phyloP scores from a whole-genome alignment of 2,113 vertebrate species.

The Catagonus wagneri region DNA sequence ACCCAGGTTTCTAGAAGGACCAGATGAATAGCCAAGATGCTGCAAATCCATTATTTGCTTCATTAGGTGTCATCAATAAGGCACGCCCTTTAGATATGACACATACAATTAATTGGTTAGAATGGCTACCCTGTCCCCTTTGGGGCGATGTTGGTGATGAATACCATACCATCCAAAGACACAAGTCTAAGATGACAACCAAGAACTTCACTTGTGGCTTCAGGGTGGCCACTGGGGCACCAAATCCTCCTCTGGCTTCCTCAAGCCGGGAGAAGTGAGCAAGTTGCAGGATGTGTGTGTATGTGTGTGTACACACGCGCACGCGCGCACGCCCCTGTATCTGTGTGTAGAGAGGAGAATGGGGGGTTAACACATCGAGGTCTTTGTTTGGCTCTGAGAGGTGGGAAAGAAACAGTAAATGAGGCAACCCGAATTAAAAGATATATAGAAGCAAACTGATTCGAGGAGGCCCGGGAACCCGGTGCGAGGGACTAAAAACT shows the following conservation, averaged over 20 bases:
- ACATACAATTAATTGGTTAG: slow-evolving; percentile 26
- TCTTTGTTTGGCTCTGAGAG: slow-evolving; percentile 7
- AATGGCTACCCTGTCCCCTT: neutral
- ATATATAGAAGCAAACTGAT: neutral
- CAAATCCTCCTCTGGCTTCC: neutral
- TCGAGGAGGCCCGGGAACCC: neutral
- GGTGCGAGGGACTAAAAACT: neutral
- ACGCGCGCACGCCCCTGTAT: neutral
- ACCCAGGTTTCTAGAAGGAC: slow-evolving; percentile 18
- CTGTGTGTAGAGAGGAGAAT: neutral
- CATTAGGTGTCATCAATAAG: slow-evolving; percentile 53
- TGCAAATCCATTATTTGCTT: slow-evolving; percentile 67
- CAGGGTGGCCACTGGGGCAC: neutral
- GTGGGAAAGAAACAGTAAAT: neutral
- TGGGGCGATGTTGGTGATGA: neutral
- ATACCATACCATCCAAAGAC: neutral
- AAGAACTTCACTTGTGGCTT: neutral
- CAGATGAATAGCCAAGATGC: slow-evolving; percentile 55
- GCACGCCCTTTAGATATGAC: slow-evolving; percentile 38
- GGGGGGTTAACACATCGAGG: neutral
- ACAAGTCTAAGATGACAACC: neutral
- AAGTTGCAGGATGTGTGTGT: neutral
- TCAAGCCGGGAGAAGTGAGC: neutral
- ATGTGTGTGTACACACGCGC: neutral
- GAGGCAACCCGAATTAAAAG: neutral